Base-by-base conservation (phyloP, 23 tunicate genomes). In the Aplidium turbinatum region DNA sequence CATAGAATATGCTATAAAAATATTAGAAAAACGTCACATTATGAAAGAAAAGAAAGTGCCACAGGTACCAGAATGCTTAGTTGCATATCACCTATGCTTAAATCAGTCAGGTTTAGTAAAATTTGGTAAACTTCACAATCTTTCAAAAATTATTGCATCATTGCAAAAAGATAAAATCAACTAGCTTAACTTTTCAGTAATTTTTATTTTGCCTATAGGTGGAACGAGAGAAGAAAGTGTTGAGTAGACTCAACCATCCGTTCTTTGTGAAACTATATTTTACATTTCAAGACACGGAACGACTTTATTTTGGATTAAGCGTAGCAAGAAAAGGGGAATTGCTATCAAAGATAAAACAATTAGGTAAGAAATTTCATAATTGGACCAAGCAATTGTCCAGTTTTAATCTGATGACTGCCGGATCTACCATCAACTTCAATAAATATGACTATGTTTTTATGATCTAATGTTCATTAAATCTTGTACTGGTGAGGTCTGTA, bases 321-420 rank as follows among this genome's bases (percentile, higher is more conserved):
- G 91, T 91, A 0, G 97, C 97, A 29, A 57, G 86, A 48, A 91
- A 81, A 21, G 97, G 97, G 16, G 97, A 91, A 73, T 79, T 91
- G 1, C 72, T 68, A 22, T 74, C 84, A 34, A 78, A 87, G 61
- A 91, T 85, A 1, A 76, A 65, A 57, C 82, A 76, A 70, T 55
- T 85, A 58, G 91, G 91, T 76, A 67, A 52, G 36, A n/a, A n/a
- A n/a, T n/a, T n/a, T n/a, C n/a, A n/a, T n/a, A n/a, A n/a, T n/a
- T n/a, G n/a, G n/a, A n/a, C n/a, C n/a, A n/a, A n/a, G n/a, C n/a
- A n/a, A n/a, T n/a, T n/a, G n/a, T n/a, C n/a, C n/a, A n/a, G n/a
- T n/a, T n/a, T n/a, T n/a, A n/a, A n/a, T n/a, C n/a, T n/a, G n/a
- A n/a, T n/a, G n/a, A n/a, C n/a, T n/a, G n/a, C n/a, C n/a, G n/a